phyloP scores from a whole-genome alignment of 2,113 vertebrate species.

The Cromileptes altivelis region DNA sequence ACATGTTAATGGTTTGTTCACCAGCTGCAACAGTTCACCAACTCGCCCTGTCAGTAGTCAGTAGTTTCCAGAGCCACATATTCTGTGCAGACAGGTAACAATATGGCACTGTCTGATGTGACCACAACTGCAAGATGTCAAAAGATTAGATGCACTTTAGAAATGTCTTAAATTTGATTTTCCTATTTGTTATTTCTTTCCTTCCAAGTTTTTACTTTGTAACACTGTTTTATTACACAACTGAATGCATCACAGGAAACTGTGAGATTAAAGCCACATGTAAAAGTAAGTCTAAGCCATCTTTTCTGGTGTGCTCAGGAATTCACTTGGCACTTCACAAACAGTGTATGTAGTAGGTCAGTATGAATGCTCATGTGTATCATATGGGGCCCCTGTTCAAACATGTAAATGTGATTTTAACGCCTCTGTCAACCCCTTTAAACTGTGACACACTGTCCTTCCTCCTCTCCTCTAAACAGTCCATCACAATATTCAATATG shows the following conservation, averaged over 20 bases:
- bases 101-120: background rate
- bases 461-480: too few relatives aligned
- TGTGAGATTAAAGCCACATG: too few relatives aligned
- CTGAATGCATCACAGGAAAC: background rate
- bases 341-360: background rate
- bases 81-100: background rate
- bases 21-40: too few relatives aligned
- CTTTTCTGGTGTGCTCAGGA: background rate
- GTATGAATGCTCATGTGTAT: background rate
- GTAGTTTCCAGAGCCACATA: too few relatives aligned
- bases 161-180: background rate
- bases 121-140: background rate
- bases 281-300: background rate
- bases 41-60: background rate
- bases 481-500: too few relatives aligned
- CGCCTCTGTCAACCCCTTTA: too few relatives aligned
- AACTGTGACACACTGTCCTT: background rate
- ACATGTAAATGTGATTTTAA: background rate
- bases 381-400: background rate
- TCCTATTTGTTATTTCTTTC: background rate
- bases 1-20: background rate
- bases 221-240: background rate
- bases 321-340: too few relatives aligned
- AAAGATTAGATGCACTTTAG: background rate
- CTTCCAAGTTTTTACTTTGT: background rate